Evolutionary conservation across 2,113 vertebrate species (phyloP).

Genomic region (Cynoglossus semilaevis): DNA sequence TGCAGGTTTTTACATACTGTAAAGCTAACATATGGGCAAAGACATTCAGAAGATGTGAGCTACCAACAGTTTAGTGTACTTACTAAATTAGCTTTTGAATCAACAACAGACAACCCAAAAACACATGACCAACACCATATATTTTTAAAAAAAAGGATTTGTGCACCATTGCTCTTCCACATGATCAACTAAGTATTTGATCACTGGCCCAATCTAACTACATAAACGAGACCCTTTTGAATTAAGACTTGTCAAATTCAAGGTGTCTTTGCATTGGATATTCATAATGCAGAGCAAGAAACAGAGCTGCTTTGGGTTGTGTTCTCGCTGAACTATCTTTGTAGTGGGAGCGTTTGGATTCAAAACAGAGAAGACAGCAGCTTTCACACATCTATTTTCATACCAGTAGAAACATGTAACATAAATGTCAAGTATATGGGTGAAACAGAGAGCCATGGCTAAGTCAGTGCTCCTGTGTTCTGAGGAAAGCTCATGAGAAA

Average conservation of each 20-base stretch:
- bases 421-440: slow-evolving; percentile 32
- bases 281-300: background rate
- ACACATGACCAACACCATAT: background rate
- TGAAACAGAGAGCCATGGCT: background rate
- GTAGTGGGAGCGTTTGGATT: slow-evolving; percentile 27
- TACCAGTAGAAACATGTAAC: slow-evolving; percentile 18
- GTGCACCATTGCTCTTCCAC: background rate
- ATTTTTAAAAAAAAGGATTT: background rate
- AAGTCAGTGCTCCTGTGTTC: slow-evolving; percentile 16
- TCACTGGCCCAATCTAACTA: slow-evolving; percentile 17
- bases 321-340: slow-evolving; percentile 1
- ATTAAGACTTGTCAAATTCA: slow-evolving; percentile 3
- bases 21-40: background rate
- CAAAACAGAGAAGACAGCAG: slow-evolving; percentile 17
- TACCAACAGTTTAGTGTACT: too few relatives aligned
- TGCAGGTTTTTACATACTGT: slow-evolving; percentile 7
- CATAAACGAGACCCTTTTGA: slow-evolving; percentile 22
- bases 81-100: background rate
- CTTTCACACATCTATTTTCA: background rate
- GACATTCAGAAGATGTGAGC: background rate
- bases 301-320: background rate
- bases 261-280: background rate
- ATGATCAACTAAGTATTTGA: background rate
- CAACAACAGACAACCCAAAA: slow-evolving; percentile 14
- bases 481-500: slow-evolving; percentile 17